Evolutionary conservation across 2,888 invertebrate species (phyloP).

Genomic region (Neoitamus cyanurus): DNA sequence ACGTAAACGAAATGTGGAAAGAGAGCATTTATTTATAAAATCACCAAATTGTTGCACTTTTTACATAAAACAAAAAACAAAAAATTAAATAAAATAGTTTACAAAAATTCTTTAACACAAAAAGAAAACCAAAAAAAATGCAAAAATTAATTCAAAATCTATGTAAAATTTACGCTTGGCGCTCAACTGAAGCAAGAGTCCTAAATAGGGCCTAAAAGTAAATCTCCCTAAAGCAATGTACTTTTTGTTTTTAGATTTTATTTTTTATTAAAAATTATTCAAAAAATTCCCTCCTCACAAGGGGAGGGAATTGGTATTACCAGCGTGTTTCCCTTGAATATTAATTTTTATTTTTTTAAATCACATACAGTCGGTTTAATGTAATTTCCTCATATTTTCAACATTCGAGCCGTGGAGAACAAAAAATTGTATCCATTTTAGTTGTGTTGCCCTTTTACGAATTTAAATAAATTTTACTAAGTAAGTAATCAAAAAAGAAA

Average conservation of each 20-base stretch:
- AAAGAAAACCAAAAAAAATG: not conserved
- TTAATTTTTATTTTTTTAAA: no score
- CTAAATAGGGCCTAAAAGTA: not conserved
- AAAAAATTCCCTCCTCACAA: not conserved
- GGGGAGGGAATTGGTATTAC: no score
- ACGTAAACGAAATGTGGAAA: not conserved
- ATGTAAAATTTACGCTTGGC: not conserved
- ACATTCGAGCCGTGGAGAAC: not conserved
- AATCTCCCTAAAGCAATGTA: no score
- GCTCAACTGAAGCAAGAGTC: not conserved
- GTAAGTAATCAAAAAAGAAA: not conserved
- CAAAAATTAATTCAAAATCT: not conserved
- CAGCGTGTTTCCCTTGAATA: no score
- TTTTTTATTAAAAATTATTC: no score
- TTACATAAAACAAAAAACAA: not conserved
- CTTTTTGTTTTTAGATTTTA: not conserved
- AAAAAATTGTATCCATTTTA: not conserved
- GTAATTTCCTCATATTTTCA: not conserved
- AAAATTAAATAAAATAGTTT: not conserved
- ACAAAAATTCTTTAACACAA: not conserved
- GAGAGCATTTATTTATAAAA: not conserved
- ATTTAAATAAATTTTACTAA: not conserved
- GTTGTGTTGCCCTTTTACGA: not conserved
- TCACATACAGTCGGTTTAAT: no score
- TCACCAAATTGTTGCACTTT: not conserved